These are phyloP conservation scores for Zapus hudsonius DNA, from an alignment of 2,113 vertebrate genomes.

Conservation along the genomic window DNA sequence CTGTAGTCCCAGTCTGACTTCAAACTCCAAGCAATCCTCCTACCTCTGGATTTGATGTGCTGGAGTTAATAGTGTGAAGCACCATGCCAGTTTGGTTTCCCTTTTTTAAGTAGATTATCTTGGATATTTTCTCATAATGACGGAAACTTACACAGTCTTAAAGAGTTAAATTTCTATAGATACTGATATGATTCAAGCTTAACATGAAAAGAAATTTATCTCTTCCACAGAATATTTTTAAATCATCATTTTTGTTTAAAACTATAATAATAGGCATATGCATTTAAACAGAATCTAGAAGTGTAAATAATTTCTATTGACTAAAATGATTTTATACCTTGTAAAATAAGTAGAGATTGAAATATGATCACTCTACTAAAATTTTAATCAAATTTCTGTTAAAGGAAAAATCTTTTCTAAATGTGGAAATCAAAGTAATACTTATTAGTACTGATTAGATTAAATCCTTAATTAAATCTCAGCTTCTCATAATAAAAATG, in stretches of 20 bases:
- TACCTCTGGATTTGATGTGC: too few relatives aligned
- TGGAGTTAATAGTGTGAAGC: too few relatives aligned
- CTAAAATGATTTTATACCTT: conserved; percentile 60
- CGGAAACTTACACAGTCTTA: background rate
- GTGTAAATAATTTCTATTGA: conserved; percentile 55
- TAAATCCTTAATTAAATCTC: conserved; percentile 56
- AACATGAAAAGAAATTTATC: background rate
- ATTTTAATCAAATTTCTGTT: conserved; percentile 70
- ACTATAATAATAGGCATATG: background rate
- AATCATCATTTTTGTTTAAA: background rate
- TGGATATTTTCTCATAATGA: background rate
- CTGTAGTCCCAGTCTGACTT: too few relatives aligned
- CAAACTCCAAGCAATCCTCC: too few relatives aligned
- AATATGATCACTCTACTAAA: conserved; percentile 55
- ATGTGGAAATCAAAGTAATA: conserved; percentile 54
- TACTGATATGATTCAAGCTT: background rate
- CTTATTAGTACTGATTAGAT: conserved; percentile 61
- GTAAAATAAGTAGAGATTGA: conserved; percentile 66
- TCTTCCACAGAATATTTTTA: background rate
- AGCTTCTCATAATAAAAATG: conserved; percentile 57
- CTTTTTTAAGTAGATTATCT: background rate
- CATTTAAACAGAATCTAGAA: conserved; percentile 1
- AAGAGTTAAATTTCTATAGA: background rate
- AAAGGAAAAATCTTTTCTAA: conserved; percentile 58
- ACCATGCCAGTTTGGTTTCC: too few relatives aligned